phyloP scores from a whole-genome alignment of 2,888 invertebrate species.

The Apamea epomidion region DNA sequence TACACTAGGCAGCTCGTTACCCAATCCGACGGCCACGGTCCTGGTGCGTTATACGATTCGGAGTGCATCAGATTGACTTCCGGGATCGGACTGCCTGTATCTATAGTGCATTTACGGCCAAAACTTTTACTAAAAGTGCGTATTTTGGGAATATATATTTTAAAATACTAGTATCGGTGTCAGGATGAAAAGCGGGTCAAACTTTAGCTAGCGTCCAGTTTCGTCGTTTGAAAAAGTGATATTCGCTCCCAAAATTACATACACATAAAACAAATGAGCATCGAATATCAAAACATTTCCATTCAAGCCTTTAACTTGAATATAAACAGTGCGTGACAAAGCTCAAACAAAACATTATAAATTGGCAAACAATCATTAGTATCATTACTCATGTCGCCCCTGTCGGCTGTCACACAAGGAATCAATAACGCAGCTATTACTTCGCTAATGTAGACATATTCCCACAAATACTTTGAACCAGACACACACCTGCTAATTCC shows the following conservation, averaged over 20 bases:
- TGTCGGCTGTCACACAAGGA: slow-evolving; percentile 12
- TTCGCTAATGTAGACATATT: slow-evolving; percentile 57
- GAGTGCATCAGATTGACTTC: slow-evolving; percentile 28
- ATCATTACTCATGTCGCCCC: slow-evolving; percentile 52
- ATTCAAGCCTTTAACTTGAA: neutral
- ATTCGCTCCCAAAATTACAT: neutral
- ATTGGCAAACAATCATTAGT: slow-evolving; percentile 53
- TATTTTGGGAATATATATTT: neutral
- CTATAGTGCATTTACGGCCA: neutral
- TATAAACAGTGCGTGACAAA: slow-evolving; percentile 8
- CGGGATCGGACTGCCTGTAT: neutral
- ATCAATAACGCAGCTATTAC: slow-evolving; percentile 52
- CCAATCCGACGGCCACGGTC: slow-evolving; percentile 14
- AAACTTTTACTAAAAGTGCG: neutral
- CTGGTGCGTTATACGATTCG: slow-evolving; percentile 32
- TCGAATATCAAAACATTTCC: slow-evolving; percentile 9
- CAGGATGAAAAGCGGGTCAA: neutral
- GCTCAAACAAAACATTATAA: slow-evolving; percentile 31
- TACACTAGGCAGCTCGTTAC: slow-evolving; percentile 12
- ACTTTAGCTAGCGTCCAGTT: neutral
- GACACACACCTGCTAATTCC: slow-evolving; percentile 56
- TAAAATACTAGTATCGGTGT: neutral
- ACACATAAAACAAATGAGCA: slow-evolving; percentile 8
- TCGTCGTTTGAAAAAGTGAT: neutral
- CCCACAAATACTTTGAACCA: slow-evolving; percentile 45